These are phyloP conservation scores for Brenthis hecate DNA, from an alignment of 2,888 invertebrate genomes.

Conservation along the genomic window DNA sequence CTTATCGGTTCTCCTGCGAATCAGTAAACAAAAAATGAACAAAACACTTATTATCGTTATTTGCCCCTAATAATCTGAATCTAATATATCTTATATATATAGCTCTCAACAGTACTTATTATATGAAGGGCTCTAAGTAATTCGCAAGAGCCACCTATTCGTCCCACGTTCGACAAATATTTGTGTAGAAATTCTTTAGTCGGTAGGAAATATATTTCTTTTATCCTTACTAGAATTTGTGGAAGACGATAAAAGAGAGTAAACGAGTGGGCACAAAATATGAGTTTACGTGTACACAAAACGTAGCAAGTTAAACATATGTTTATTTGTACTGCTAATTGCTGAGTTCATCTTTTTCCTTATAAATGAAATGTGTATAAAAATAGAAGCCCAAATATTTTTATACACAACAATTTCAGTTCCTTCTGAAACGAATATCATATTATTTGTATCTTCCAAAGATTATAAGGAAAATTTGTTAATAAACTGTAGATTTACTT, in stretches of 20 bases:
- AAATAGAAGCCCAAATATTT: too few relatives aligned
- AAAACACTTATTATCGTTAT: conserved; percentile 33
- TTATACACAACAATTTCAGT: too few relatives aligned
- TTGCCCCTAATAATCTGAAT: conserved; percentile 24
- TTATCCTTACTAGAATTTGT: conserved; percentile 34
- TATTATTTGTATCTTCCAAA: too few relatives aligned
- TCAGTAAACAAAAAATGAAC: conserved; percentile 44
- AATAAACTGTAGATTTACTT: too few relatives aligned
- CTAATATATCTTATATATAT: conserved; percentile 6
- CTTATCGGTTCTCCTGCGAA: conserved; percentile 47
- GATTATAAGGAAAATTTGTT: too few relatives aligned
- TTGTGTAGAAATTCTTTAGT: conserved; percentile 33
- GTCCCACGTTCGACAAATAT: conserved; percentile 27
- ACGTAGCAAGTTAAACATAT: conserved; percentile 1
- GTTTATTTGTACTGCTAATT: conserved; percentile 1
- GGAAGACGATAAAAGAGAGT: conserved; percentile 32
- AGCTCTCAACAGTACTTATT: conserved; percentile 11
- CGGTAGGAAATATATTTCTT: conserved; percentile 37
- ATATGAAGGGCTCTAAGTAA: conserved; percentile 14
- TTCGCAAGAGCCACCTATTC: conserved; percentile 24
- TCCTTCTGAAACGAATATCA: too few relatives aligned
- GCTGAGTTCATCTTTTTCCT: neutral
- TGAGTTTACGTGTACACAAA: conserved; percentile 39
- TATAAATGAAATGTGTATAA: neutral
- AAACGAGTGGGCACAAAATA: conserved; percentile 48